These are phyloP conservation scores for Pegea sp. DNA, from an alignment of 23 tunicate species.

Conservation along the genomic window DNA sequence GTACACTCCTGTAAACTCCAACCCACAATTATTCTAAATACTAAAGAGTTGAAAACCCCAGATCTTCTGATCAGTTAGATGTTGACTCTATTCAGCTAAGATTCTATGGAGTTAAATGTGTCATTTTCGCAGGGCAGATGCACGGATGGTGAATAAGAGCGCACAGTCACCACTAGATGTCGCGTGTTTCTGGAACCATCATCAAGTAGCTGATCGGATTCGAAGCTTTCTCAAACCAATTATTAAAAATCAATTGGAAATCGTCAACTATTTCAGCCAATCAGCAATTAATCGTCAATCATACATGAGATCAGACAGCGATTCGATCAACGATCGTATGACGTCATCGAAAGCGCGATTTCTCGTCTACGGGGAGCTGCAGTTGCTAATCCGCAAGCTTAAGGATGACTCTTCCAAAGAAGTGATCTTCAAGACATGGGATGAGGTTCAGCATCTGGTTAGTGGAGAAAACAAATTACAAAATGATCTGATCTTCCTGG, in stretches of 20 bases:
- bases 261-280: conserved; percentile 50
- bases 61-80: neutral
- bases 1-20: neutral
- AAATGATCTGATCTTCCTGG: conserved; percentile 50
- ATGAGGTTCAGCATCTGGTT: conserved; percentile 17
- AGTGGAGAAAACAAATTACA: conserved; percentile 4
- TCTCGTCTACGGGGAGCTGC: conserved; percentile 47
- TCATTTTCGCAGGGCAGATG: conserved; percentile 50
- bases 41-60: neutral
- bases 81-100: too few species aligned
- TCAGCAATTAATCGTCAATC: conserved; percentile 40
- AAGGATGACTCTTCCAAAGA: neutral
- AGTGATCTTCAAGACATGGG: conserved; percentile 3
- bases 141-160: conserved; percentile 28
- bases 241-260: conserved; percentile 10
- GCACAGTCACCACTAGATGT: conserved; percentile 53
- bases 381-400: conserved; percentile 9
- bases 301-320: conserved; percentile 35
- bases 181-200: conserved; percentile 63
- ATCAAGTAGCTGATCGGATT: conserved; percentile 8
- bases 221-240: conserved; percentile 15
- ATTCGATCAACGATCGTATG: conserved; percentile 23
- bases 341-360: conserved; percentile 18
- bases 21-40: neutral
- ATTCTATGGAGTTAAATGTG: neutral